Percentiles rank a stretch among this genome's conserved stretches.
These are phyloP conservation scores for Dysmachus trigonus DNA, from an alignment of 2,888 invertebrate genomes.

Conservation along the genomic window DNA sequence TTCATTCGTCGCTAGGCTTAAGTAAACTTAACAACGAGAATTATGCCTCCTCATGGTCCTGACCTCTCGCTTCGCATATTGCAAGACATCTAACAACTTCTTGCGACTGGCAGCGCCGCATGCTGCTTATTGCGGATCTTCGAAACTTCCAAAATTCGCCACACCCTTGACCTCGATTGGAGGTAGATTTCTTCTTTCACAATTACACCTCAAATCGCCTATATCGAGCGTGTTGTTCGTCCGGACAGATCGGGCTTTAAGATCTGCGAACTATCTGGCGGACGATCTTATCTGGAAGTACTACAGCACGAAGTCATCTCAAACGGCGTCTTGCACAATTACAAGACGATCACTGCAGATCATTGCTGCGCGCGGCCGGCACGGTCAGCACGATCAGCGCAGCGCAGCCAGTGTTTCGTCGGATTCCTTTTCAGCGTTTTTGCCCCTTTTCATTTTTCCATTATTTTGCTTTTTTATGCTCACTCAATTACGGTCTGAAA, in stretches of 20 bases:
- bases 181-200: slow-evolving; percentile 7
- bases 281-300: slow-evolving; percentile 5
- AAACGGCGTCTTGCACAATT: not conserved
- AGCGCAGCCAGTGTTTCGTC: not conserved
- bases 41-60: not conserved
- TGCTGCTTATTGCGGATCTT: not conserved
- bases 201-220: slow-evolving; percentile 15
- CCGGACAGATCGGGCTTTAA: not conserved
- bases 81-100: not conserved
- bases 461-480: slow-evolving; percentile 18
- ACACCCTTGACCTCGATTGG: slow-evolving; percentile 30
- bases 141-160: not conserved
- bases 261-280: not conserved
- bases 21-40: not conserved
- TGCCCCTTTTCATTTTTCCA: not conserved
- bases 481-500: slow-evolving; percentile 30
- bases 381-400: not conserved
- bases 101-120: not conserved
- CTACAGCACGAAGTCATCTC: not conserved
- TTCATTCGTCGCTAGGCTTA: not conserved
- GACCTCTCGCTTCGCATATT: not conserved
- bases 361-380: not conserved
- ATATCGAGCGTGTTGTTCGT: not conserved
- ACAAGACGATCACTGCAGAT: not conserved
- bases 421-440: not conserved